Conservation (phyloP, 2,888 invertebrate species). For the Chalcis sispes region DNA sequence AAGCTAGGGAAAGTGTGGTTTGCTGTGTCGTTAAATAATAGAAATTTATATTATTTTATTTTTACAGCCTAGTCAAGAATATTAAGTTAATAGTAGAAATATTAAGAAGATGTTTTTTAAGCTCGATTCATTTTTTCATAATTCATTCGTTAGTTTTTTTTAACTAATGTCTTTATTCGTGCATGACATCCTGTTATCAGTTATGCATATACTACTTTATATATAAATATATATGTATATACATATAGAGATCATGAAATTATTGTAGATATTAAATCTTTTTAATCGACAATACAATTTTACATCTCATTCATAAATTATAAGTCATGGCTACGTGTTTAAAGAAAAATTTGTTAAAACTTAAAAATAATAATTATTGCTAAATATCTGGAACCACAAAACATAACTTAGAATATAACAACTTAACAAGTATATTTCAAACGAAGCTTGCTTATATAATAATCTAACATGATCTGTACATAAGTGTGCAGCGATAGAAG, state of each 20-base stretch:
- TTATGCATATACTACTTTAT: conserved; percentile 42
- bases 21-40: conserved; percentile 56
- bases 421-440: conserved; percentile 20
- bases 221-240: no score
- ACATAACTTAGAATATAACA: conserved; percentile 8
- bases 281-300: conserved; percentile 35
- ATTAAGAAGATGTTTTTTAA: conserved; percentile 37
- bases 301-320: background rate
- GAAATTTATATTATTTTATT: conserved; percentile 43
- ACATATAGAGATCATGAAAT: conserved; percentile 36
- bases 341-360: background rate
- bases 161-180: conserved; percentile 52
- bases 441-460: conserved; percentile 43
- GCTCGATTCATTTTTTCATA: conserved; percentile 40
- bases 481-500: conserved; percentile 39
- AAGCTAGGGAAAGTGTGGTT: conserved; percentile 59
- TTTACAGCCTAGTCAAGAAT: conserved; percentile 46
- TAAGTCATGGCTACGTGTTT: background rate
- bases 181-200: conserved; percentile 52
- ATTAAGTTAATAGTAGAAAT: conserved; percentile 45
- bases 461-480: conserved; percentile 33
- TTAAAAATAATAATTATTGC: conserved; percentile 5
- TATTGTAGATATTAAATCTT: conserved; percentile 36
- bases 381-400: background rate
- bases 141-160: conserved; percentile 49